Evolutionary conservation across 2,113 vertebrate species (phyloP).

Genomic region (Ellobius talpinus): DNA sequence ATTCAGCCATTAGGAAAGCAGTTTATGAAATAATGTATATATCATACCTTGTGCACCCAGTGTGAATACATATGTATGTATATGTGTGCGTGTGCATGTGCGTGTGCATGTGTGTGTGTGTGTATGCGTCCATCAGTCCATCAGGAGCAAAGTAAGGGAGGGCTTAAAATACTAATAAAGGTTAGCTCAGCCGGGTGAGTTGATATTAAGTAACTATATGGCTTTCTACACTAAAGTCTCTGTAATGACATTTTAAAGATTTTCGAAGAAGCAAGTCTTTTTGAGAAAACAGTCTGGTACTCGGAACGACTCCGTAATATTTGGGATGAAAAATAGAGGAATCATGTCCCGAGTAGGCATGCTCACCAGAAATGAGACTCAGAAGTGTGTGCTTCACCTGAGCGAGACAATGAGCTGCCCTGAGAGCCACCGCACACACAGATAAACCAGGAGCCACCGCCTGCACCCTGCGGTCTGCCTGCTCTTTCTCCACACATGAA

Average conservation of each 20-base stretch:
- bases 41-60: not conserved
- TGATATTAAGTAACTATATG: conserved; percentile 17
- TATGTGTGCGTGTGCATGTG: not conserved
- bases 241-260: conserved; percentile 14
- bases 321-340: not conserved
- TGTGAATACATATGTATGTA: not conserved
- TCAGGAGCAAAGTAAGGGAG: not conserved
- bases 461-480: conserved; percentile 3
- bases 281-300: not conserved
- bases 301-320: not conserved
- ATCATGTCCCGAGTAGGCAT: not conserved
- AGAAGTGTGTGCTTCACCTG: not conserved
- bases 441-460: not conserved
- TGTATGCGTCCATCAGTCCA: not conserved
- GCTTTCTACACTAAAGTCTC: not conserved
- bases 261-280: conserved; percentile 3
- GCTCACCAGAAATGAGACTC: not conserved
- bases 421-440: not conserved
- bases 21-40: not conserved
- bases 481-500: conserved; percentile 61
- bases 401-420: not conserved
- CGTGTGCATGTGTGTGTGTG: not conserved
- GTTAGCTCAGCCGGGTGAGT: not conserved
- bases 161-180: conserved; percentile 35
- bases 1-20: not conserved